Conservation (phyloP, 2,888 invertebrate genomes). For the Sarcophaga carnaria region DNA sequence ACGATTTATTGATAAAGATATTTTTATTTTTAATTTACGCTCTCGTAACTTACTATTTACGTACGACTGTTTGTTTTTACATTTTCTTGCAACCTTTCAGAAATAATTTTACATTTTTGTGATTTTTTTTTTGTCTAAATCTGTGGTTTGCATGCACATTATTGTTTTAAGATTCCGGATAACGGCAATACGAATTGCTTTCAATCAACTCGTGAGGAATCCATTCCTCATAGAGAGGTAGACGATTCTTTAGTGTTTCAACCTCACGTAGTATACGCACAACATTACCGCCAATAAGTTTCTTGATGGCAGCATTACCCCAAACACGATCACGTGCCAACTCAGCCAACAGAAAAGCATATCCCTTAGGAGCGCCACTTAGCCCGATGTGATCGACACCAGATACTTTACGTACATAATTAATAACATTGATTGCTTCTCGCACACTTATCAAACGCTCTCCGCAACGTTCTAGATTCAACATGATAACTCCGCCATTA, state of each 20-base stretch:
- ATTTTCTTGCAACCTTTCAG: too few species aligned
- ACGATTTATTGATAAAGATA: too few species aligned
- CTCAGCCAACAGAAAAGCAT: conserved; percentile 85
- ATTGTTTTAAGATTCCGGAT: conserved; percentile 81
- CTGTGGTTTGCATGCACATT: not conserved
- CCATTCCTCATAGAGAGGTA: conserved; percentile 83
- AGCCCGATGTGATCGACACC: conserved; percentile 87
- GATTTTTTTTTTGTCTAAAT: not conserved
- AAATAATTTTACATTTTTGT: too few species aligned
- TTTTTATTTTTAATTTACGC: too few species aligned
- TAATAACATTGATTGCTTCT: conserved; percentile 84
- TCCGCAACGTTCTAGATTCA: conserved; percentile 84
- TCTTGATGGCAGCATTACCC: conserved; percentile 84
- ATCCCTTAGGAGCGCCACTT: conserved; percentile 83
- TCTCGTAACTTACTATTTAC: too few species aligned
- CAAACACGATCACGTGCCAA: conserved; percentile 84
- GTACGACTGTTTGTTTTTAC: too few species aligned
- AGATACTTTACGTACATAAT: conserved; percentile 85
- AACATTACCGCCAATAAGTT: conserved; percentile 84
- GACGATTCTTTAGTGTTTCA: conserved; percentile 81
- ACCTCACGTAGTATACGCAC: conserved; percentile 84
- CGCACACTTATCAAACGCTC: conserved; percentile 80
- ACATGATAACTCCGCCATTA: conserved; percentile 86
- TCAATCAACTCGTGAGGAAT: conserved; percentile 83
- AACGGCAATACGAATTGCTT: conserved; percentile 83